Percentiles rank a stretch among this genome's conserved stretches.
phyloP scores from a whole-genome alignment of 2,888 invertebrate species.

The Pantelozetes paolii region DNA sequence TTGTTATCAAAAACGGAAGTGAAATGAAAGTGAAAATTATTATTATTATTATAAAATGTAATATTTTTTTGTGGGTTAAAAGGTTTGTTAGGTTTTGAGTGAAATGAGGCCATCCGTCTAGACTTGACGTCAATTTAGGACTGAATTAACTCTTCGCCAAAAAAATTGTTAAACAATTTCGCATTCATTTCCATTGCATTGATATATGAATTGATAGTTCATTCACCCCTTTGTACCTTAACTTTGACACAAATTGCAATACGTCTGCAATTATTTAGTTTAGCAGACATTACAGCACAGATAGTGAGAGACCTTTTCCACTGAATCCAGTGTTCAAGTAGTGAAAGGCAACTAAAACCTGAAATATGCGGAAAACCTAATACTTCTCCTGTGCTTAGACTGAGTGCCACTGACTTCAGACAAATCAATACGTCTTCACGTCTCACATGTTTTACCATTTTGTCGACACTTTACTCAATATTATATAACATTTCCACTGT shows the following conservation, averaged over 20 bases:
- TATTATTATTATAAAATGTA: not conserved
- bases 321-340: not conserved
- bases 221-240: constrained; percentile 21
- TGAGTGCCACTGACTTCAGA: not conserved
- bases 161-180: constrained; percentile 2
- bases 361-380: constrained; percentile 10
- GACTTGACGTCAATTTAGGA: constrained; percentile 15
- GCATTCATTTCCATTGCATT: not conserved
- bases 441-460: no score
- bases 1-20: not conserved
- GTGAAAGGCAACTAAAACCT: constrained; percentile 11
- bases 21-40: not conserved
- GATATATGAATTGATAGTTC: constrained; percentile 12
- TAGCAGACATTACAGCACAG: constrained; percentile 8
- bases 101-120: constrained; percentile 12
- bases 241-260: constrained; percentile 18
- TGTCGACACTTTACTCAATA: no score
- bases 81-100: not conserved
- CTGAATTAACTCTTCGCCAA: constrained; percentile 18
- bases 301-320: not conserved
- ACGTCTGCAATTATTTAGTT: constrained; percentile 10
- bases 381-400: not conserved
- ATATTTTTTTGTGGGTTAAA: constrained; percentile 21
- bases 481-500: no score
- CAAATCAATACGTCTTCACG: no score